A percentile compares a stretch with the other conserved stretches of the same genome.
Evolutionary conservation across 2,888 invertebrate genomes (phyloP).

Genomic region (Drosophila stalkeri): DNA sequence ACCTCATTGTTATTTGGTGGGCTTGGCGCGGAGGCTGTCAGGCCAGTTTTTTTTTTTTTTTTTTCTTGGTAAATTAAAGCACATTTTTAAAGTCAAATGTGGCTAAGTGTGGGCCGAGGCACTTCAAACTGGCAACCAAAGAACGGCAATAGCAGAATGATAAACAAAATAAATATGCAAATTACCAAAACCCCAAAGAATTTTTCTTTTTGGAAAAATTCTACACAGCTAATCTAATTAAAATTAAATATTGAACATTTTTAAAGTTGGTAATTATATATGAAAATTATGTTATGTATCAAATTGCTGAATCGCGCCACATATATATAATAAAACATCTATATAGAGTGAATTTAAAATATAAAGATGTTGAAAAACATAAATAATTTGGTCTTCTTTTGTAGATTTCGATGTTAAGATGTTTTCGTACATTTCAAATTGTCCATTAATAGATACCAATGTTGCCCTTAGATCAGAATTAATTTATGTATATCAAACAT

Average conservation of each 20-base stretch:
- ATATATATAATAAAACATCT: too few relatives aligned
- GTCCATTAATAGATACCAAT: too few relatives aligned
- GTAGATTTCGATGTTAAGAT: too few relatives aligned
- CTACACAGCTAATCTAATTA: not conserved
- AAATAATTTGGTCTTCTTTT: too few relatives aligned
- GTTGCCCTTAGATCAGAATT: too few relatives aligned
- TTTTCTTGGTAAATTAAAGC: conserved; percentile 41
- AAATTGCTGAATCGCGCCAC: too few relatives aligned
- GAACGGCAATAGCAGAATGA: conserved; percentile 7
- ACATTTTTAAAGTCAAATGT: conserved; percentile 24
- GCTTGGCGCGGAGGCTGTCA: conserved; percentile 17
- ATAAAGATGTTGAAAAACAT: too few relatives aligned
- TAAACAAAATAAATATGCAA: conserved; percentile 14
- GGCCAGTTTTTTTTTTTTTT: conserved; percentile 19
- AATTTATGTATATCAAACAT: too few relatives aligned
- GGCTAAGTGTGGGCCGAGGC: not conserved
- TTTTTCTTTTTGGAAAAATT: conserved; percentile 14
- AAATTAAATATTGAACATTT: not conserved
- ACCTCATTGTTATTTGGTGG: conserved; percentile 61
- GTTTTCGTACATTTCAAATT: too few relatives aligned
- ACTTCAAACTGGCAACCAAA: not conserved
- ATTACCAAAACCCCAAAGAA: not conserved
- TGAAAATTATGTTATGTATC: too few relatives aligned
- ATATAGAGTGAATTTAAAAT: too few relatives aligned
- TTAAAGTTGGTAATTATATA: not conserved